These are phyloP conservation scores for Cyphomyrus plagiostoma DNA, from an alignment of 2,113 vertebrate species.

Conservation along the genomic window DNA sequence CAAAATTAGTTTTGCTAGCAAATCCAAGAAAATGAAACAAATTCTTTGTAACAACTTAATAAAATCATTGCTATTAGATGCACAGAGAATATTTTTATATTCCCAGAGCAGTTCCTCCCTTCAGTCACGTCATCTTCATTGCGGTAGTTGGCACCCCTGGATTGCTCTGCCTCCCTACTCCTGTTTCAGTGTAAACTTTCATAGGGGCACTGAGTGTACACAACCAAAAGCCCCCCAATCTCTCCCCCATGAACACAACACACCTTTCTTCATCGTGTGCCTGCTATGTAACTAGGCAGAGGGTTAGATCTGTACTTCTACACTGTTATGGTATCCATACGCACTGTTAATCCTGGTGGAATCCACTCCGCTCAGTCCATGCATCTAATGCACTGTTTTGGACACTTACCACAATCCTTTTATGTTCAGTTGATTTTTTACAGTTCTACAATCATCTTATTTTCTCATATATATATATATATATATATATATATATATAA, in stretches of 20 bases:
- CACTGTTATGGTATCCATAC: constrained; percentile 57
- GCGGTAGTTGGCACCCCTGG: background rate
- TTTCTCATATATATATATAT: constrained; percentile 15
- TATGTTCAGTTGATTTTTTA: constrained; percentile 13
- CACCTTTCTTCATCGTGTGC: constrained; percentile 21
- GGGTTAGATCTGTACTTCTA: constrained; percentile 45
- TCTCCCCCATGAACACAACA: constrained; percentile 24
- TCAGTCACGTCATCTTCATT: background rate
- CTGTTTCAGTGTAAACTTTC: background rate
- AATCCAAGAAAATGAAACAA: background rate
- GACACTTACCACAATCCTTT: constrained; percentile 39
- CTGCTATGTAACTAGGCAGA: constrained; percentile 41
- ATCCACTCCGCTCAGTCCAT: constrained; percentile 50
- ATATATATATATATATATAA: constrained; percentile 13
- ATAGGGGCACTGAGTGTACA: constrained; percentile 10
- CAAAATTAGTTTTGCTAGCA: background rate
- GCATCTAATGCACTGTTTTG: constrained; percentile 44
- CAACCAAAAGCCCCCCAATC: constrained; percentile 19
- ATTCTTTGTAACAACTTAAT: background rate
- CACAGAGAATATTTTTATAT: background rate
- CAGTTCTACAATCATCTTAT: constrained; percentile 9
- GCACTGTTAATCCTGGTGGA: constrained; percentile 45
- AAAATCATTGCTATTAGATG: background rate
- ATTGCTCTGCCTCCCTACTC: background rate
- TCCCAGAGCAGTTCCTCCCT: background rate